phyloP scores from a whole-genome alignment of 2,888 invertebrate species.

The Anoplius nigerrimus region DNA sequence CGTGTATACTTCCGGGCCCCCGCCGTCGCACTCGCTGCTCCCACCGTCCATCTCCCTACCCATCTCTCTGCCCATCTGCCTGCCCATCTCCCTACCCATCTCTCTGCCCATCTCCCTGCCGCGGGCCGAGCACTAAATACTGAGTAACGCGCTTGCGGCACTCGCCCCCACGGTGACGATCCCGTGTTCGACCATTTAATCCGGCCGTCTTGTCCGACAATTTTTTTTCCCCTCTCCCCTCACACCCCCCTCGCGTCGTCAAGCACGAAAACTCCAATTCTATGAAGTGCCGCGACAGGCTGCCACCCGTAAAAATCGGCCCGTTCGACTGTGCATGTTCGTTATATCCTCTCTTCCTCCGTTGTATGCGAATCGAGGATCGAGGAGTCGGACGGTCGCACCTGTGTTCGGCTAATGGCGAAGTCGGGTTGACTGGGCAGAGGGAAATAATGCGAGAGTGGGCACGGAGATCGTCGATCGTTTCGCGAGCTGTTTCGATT shows the following conservation, averaged over 20 bases:
- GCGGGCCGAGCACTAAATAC: conserved; percentile 52
- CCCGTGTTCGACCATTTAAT: neutral
- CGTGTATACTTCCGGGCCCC: conserved; percentile 14
- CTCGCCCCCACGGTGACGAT: neutral
- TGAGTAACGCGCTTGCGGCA: conserved; percentile 38
- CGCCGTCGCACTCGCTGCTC: too few relatives aligned
- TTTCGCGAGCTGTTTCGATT: too few relatives aligned
- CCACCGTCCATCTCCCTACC: neutral
- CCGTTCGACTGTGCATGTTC: too few relatives aligned
- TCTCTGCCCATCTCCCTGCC: neutral
- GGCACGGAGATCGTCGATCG: too few relatives aligned
- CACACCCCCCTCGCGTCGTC: neutral
- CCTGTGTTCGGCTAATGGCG: too few relatives aligned
- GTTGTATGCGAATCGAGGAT: too few relatives aligned
- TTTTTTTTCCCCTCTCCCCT: neutral
- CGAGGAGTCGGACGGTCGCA: too few relatives aligned
- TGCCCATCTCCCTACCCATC: neutral
- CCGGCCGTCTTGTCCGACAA: neutral
- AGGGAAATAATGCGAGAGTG: too few relatives aligned
- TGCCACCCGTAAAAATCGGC: neutral
- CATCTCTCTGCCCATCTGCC: too few relatives aligned
- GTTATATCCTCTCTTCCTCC: too few relatives aligned
- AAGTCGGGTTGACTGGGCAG: too few relatives aligned
- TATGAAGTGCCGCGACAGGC: neutral
- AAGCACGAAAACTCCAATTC: neutral